phyloP scores from a whole-genome alignment of 2,888 invertebrate species.

The Halocaridina rubra region DNA sequence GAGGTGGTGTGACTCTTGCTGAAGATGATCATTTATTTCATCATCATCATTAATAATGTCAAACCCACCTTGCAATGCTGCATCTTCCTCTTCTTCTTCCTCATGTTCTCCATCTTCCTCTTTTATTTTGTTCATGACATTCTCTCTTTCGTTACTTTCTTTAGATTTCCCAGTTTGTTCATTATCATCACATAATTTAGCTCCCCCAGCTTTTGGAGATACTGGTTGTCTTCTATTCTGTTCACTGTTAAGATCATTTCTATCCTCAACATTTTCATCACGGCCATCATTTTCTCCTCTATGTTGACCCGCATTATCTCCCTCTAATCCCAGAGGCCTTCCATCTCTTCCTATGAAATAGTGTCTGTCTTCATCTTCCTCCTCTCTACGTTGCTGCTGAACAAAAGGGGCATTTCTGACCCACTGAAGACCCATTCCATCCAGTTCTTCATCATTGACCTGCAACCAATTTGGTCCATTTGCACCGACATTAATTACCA shows the following conservation, averaged over 20 bases:
- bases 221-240: background rate
- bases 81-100: background rate
- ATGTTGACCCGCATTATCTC: background rate
- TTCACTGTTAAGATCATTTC: background rate
- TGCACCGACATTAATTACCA: constrained; percentile 62
- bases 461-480: constrained; percentile 61
- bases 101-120: background rate
- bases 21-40: constrained; percentile 2
- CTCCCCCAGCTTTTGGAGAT: background rate
- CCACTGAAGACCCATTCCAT: constrained; percentile 61
- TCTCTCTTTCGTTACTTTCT: background rate
- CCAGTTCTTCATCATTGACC: constrained; percentile 60
- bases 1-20: background rate
- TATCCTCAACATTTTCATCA: background rate
- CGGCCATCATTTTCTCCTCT: background rate
- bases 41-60: background rate
- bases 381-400: constrained; percentile 9
- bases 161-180: background rate
- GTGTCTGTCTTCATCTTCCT: constrained; percentile 40
- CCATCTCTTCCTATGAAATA: constrained; percentile 56
- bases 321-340: constrained; percentile 31
- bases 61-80: background rate
- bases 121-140: background rate
- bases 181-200: background rate
- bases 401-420: constrained; percentile 50